Base-by-base conservation (phyloP, 2,888 invertebrate species). In the Drosophila imparisetae region DNA sequence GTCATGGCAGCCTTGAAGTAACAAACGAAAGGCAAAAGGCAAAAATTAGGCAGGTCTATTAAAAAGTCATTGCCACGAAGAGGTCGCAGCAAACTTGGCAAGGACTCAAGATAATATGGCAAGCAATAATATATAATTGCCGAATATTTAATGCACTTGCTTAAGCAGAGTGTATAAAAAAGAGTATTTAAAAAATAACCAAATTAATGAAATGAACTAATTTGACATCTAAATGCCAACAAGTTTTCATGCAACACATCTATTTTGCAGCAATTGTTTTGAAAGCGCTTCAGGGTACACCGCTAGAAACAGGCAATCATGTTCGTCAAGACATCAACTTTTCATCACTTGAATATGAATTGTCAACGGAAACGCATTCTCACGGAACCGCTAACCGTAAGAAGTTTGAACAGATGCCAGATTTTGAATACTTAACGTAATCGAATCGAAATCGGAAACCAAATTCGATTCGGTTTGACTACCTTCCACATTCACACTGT, bases 1-100 rank as follows among this genome's bases (percentile, higher is more conserved):
- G 78, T 71, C 72, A 57, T 70, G 62, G 40, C 65, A 69, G 7
- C 66, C 54, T n/a, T 42, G 29, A 49, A 59, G 40, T 18, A 27
- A 4, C 40, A 15, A 58, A 21, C 21, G 72, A 58, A 29, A 64
- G 65, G 38, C 70, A 64, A 66, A 62, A 53, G 63, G 62, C 78
- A 55, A 65, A 80, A 77, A 74, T 62, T 62, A 38, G 60, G 18
- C 64, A 52, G 65, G 78, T 81, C 76, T 70, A 86, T 79, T 77
- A 74, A 85, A 81, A 81, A 79, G 71, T 71, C 81, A 68, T 72
- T 72, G 68, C 60, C 42, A 27, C 42, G 29, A 13, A 40, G 61
- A 36, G 70, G 54, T 34, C 29, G 52, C 32, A 4, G 6, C 32
- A 10, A 65, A 29, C 49, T 24, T 65, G 66, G 61, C 49, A 29